Evolutionary conservation across 2,113 vertebrate species (phyloP).

Genomic region (Chaetodon trifascialis): DNA sequence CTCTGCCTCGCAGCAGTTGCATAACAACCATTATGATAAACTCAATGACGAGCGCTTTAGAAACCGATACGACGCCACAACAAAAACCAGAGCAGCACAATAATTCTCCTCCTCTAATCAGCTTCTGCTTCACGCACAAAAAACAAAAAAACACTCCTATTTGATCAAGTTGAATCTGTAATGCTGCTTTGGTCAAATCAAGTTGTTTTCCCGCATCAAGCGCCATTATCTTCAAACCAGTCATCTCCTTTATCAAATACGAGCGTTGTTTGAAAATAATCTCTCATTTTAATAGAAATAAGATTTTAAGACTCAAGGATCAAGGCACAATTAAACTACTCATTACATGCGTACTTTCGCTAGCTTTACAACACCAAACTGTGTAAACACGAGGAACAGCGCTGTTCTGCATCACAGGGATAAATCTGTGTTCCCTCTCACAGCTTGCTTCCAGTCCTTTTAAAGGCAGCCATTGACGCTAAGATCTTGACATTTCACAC

Average conservation of each 20-base stretch:
- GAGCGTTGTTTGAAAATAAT: not conserved
- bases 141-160: not conserved
- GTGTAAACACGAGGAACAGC: constrained; percentile 12
- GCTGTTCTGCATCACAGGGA: constrained; percentile 11
- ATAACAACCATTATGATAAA: not conserved
- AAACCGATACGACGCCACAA: not conserved
- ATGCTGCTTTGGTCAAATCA: not conserved
- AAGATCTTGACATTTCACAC: constrained; percentile 73
- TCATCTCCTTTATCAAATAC: not conserved
- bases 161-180: not conserved
- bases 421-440: constrained; percentile 29
- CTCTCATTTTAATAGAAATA: constrained; percentile 16
- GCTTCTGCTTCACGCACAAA: not conserved
- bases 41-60: not conserved
- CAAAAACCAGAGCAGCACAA: not conserved
- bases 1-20: constrained; percentile 7
- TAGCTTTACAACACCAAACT: constrained; percentile 28
- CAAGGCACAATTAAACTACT: constrained; percentile 5
- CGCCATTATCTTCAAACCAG: not conserved
- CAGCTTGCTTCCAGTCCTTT: constrained; percentile 29
- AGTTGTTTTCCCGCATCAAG: not conserved
- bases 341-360: constrained; percentile 8
- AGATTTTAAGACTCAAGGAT: constrained; percentile 19
- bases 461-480: constrained; percentile 41
- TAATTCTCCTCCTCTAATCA: not conserved